Conservation (phyloP, 2,888 invertebrate genomes). For the Sarcophaga carnaria region DNA sequence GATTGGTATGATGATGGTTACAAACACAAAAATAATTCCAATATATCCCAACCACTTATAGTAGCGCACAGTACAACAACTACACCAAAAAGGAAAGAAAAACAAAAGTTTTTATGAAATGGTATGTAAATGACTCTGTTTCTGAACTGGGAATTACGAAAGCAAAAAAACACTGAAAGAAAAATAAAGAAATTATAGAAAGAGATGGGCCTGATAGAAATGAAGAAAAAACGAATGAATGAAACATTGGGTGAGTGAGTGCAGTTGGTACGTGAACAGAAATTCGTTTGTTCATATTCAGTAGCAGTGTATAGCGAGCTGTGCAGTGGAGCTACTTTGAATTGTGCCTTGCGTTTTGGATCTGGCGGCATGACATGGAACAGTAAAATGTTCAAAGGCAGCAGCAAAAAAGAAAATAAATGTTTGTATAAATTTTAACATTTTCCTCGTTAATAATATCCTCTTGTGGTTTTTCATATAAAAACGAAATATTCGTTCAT, state of each 20-base stretch:
- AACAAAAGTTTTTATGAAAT: neutral
- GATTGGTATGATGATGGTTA: too few relatives aligned
- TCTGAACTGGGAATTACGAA: conserved; percentile 30
- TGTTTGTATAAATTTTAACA: conserved; percentile 40
- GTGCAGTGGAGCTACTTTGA: neutral
- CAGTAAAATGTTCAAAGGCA: neutral
- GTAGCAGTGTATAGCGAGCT: conserved; percentile 4
- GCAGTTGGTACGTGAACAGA: neutral
- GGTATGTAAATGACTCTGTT: conserved; percentile 54
- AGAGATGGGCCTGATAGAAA: conserved; percentile 42
- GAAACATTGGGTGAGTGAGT: conserved; percentile 2
- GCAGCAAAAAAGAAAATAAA: conserved; percentile 30
- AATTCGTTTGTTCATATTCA: neutral
- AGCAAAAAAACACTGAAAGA: neutral
- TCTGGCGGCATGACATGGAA: neutral
- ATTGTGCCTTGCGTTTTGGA: neutral
- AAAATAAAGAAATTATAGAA: neutral
- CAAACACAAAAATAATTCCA: too few relatives aligned
- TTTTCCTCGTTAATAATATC: conserved; percentile 59
- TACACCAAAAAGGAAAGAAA: neutral
- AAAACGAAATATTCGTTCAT: neutral
- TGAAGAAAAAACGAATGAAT: conserved; percentile 5
- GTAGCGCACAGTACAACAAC: too few relatives aligned
- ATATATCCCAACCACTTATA: too few relatives aligned
- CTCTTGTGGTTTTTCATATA: conserved; percentile 52